Percentiles rank a stretch among this genome's conserved stretches.
phyloP scores from a whole-genome alignment of 2,797 vertebrate genomes.

The Sus cebifrons region DNA sequence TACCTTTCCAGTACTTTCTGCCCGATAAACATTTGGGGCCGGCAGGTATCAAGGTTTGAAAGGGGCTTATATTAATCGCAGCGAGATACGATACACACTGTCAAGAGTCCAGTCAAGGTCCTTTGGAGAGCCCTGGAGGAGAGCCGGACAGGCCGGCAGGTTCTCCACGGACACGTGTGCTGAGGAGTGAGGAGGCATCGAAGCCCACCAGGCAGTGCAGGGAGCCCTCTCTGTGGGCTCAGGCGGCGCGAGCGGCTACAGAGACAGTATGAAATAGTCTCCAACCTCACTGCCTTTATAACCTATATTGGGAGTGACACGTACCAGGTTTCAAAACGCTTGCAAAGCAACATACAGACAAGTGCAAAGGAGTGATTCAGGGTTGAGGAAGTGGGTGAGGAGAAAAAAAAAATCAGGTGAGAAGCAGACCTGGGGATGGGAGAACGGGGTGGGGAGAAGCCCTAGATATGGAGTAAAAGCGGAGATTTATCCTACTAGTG shows the following conservation, averaged over 20 bases:
- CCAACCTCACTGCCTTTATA: not conserved
- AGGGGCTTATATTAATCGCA: not conserved
- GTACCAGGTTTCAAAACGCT: not conserved
- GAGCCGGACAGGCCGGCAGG: not conserved
- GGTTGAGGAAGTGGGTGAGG: slow-evolving; percentile 47
- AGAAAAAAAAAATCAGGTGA: slow-evolving; percentile 46
- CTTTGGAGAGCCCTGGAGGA: slow-evolving; percentile 18
- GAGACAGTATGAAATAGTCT: no score
- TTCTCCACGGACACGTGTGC: fast-evolving
- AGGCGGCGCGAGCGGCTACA: fast-evolving
- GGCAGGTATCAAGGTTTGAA: not conserved
- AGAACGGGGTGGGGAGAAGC: not conserved
- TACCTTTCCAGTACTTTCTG: not conserved
- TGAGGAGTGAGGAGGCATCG: not conserved
- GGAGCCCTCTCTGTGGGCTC: not conserved
- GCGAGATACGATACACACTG: not conserved
- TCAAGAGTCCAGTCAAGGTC: not conserved
- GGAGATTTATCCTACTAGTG: no score
- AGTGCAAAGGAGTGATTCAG: slow-evolving; percentile 65
- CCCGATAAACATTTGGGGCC: not conserved
- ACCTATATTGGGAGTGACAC: slow-evolving; percentile 34
- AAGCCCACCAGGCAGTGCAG: fast-evolving
- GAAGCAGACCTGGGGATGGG: not conserved
- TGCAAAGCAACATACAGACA: slow-evolving; percentile 45
- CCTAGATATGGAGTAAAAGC: not conserved